Conservation (phyloP, 2,113 vertebrate genomes). For the Puma concolor region DNA sequence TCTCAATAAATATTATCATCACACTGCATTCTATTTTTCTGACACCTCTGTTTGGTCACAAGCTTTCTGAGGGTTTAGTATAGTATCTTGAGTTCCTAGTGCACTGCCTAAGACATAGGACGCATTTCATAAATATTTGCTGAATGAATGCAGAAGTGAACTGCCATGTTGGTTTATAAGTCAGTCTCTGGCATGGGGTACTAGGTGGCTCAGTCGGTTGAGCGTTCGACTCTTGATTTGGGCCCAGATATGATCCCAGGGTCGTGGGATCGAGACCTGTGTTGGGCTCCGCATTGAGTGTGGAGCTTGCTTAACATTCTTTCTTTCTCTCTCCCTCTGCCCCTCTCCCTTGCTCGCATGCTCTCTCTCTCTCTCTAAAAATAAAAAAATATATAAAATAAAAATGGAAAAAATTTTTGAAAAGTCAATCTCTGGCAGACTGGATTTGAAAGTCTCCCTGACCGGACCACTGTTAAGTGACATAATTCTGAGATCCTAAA, state of each 20-base stretch:
- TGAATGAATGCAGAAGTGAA: background rate
- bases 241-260: no score
- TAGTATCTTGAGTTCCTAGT: background rate
- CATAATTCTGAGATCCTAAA: background rate
- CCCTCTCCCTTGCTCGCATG: no score
- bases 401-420: no score
- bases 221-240: no score
- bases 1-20: background rate
- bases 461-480: background rate
- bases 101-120: background rate
- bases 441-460: background rate
- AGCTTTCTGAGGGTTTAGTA: background rate
- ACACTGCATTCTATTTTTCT: background rate
- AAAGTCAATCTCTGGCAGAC: background rate
- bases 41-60: background rate
- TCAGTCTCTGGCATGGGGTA: background rate
- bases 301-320: no score
- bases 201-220: no score
- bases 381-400: no score
- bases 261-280: no score
- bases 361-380: no score
- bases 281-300: no score
- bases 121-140: background rate
- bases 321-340: no score
- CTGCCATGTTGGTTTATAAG: background rate